Conservation (phyloP, 1,140 invertebrate genomes). For the Dryas iulia region DNA sequence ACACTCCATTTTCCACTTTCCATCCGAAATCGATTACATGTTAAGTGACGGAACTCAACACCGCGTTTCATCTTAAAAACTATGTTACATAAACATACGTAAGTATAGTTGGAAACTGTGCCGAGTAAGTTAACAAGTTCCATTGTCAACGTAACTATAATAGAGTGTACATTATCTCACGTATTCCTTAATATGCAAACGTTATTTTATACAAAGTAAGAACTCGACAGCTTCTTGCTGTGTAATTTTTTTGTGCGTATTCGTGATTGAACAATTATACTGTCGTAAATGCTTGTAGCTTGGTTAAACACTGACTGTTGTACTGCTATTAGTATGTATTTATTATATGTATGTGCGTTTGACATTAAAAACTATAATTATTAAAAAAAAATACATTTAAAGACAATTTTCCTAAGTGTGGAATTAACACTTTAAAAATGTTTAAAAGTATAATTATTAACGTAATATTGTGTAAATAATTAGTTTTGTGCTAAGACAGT, state of each 20-base stretch:
- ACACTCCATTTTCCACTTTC: too few relatives aligned
- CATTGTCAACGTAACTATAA: slow-evolving; percentile 40
- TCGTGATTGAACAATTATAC: slow-evolving; percentile 23
- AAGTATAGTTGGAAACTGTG: slow-evolving; percentile 52
- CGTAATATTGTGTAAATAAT: background rate
- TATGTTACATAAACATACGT: slow-evolving; percentile 51
- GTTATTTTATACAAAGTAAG: slow-evolving; percentile 7
- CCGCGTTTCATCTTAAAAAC: too few relatives aligned
- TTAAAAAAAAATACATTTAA: background rate
- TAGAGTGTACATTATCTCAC: slow-evolving; percentile 36
- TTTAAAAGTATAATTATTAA: background rate
- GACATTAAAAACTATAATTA: too few relatives aligned
- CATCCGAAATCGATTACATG: too few relatives aligned
- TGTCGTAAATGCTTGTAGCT: background rate
- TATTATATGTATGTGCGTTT: too few relatives aligned
- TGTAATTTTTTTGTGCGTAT: slow-evolving; percentile 14
- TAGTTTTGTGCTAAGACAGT: background rate
- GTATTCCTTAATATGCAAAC: slow-evolving; percentile 24
- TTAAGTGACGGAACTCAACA: too few relatives aligned
- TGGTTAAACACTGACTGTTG: background rate
- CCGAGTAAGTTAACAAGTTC: slow-evolving; percentile 43
- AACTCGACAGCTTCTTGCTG: slow-evolving; percentile 6
- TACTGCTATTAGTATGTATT: background rate
- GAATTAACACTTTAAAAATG: too few relatives aligned
- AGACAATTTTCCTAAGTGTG: too few relatives aligned